Percentiles rank a stretch among this genome's conserved stretches.
These are phyloP conservation scores for Pachycephus smyrnensis DNA, from an alignment of 2,888 invertebrate genomes.

Conservation along the genomic window DNA sequence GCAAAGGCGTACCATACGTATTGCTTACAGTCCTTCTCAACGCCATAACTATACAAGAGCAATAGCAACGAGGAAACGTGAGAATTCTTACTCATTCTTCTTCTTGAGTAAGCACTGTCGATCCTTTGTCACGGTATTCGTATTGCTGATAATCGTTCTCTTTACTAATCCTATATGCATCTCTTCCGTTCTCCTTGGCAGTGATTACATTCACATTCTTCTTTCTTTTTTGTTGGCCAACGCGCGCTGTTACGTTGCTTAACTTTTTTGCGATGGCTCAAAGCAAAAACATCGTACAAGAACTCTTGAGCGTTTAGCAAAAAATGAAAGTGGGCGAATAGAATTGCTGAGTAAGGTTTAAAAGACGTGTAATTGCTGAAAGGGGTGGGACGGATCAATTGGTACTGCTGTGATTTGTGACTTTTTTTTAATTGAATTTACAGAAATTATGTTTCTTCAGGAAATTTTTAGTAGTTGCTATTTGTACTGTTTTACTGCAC, in stretches of 20 bases:
- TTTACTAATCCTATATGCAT: background rate
- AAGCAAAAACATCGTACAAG: background rate
- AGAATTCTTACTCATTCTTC: background rate
- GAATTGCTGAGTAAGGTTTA: background rate
- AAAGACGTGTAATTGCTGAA: background rate
- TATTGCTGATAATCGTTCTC: background rate
- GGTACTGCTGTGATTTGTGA: no score
- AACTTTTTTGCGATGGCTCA: background rate
- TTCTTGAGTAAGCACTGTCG: background rate
- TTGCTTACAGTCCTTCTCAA: background rate
- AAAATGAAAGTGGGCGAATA: background rate
- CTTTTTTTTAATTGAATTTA: no score
- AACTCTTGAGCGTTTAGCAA: background rate
- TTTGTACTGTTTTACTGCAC: background rate
- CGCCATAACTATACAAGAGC: background rate
- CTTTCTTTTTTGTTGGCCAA: background rate
- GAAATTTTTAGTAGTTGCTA: no score
- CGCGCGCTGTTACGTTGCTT: background rate
- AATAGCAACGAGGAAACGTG: background rate
- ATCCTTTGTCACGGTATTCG: background rate
- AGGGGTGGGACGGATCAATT: background rate
- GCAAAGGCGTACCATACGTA: background rate
- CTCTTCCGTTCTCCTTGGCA: background rate
- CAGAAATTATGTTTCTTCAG: no score
- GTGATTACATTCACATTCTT: background rate